Base-by-base conservation (phyloP, 2,113 vertebrate genomes). In the Heliornis fulica region DNA sequence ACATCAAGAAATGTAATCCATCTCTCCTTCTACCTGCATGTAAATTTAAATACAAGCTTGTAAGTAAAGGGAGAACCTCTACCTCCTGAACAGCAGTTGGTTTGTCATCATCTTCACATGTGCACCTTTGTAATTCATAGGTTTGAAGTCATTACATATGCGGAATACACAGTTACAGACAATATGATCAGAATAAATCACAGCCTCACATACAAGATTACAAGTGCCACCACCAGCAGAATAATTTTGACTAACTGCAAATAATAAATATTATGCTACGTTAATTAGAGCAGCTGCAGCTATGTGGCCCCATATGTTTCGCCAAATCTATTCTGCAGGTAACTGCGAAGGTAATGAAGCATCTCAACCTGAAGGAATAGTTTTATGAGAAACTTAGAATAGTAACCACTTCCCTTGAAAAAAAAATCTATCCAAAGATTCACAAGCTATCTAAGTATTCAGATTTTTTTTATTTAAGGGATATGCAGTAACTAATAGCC, bases 181-280 rank as follows among this genome's bases (percentile, higher is more conserved):
- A 93, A 53, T 25, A 36, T 10, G 69, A 94, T 89, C 86, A 80
- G 74, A 91, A 87, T 68, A 91, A 96, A 93, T 77, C 83, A 38
- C 56, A 77, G 61, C 46, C 75, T 78, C 1, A 1, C 63, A 60
- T 16, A 74, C 54, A 41, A 13, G 38, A 31, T 61, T 51, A 10
- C 40, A 57, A 13, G 31, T 25, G 48, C 29, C 56, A 68, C 26
- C 18, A 71, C 51, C 43, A 78, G 48, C 25, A 86, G 50, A 11
- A 78, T 96, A 92, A 40, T 57, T 36, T 61, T 41, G 13, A n/a
- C n/a, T 60, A 26, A 32, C 61, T 60, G 54, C 48, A 83, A 63
- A 66, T 64, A 85, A 74, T 81, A 77, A 77, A 34, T 56, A 54
- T 66, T 16, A 29, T 9, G 50, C 84, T 68, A 15, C 29, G 25